These are phyloP conservation scores for Melospiza melodia DNA, from an alignment of 2,113 vertebrate genomes.

Conservation along the genomic window DNA sequence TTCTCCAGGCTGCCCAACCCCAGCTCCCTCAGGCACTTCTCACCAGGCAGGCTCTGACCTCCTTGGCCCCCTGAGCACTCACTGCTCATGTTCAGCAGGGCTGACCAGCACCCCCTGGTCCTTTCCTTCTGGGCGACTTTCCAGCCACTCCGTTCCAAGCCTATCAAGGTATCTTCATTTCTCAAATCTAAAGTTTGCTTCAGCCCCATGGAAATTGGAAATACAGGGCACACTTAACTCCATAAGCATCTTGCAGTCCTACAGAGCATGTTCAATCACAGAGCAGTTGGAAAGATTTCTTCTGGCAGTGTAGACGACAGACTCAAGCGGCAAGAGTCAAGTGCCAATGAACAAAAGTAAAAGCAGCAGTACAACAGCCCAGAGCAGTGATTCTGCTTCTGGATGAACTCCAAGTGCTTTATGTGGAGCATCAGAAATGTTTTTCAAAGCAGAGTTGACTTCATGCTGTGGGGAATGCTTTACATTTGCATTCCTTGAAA, in stretches of 20 bases:
- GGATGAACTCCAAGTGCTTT: constrained; percentile 17
- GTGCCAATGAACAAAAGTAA: constrained; percentile 24
- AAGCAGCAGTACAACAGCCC: constrained; percentile 11
- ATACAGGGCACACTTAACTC: background rate
- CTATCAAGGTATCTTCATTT: background rate
- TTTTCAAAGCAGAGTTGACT: background rate
- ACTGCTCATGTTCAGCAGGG: background rate
- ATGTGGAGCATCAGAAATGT: background rate
- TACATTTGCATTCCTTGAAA: background rate
- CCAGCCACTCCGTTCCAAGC: background rate
- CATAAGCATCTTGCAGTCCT: background rate
- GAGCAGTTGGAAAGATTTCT: background rate
- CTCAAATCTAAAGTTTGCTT: background rate
- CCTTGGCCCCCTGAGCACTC: background rate
- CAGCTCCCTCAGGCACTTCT: background rate
- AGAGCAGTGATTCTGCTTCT: constrained; percentile 25
- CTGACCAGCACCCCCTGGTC: background rate
- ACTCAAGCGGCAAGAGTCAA: background rate
- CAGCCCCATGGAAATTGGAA: background rate
- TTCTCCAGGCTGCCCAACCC: background rate
- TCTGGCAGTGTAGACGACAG: background rate
- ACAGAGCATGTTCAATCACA: background rate
- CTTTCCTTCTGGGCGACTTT: background rate
- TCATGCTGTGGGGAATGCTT: background rate
- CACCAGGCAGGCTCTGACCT: background rate